Conservation (phyloP, 2,113 vertebrate species). For the mouse (Mus musculus) region GRCm39 chr1:170493001-170493500, state of each 20-base stretch:
- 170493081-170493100: slow-evolving; percentile 44
- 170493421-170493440: background rate
- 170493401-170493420: background rate
- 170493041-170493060: slow-evolving; percentile 64
- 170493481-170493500: background rate
- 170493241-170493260: background rate
- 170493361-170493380: background rate
- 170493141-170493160: background rate
- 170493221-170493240: background rate
- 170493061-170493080: slow-evolving; percentile 57
- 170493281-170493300: background rate
- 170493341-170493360: background rate
- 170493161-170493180: background rate
- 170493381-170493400: background rate
- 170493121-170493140: background rate
- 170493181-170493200: slow-evolving; percentile 49
- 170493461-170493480: background rate
- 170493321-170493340: background rate
- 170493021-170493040: slow-evolving; percentile 46
- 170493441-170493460: background rate
- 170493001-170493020: slow-evolving; percentile 18
- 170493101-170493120: slow-evolving; percentile 13
- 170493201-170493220: slow-evolving; percentile 27
- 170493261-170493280: background rate
- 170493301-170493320: background rate